Evolutionary conservation across 2,797 vertebrate species (phyloP).

Genomic region (Anguilla obscura): DNA sequence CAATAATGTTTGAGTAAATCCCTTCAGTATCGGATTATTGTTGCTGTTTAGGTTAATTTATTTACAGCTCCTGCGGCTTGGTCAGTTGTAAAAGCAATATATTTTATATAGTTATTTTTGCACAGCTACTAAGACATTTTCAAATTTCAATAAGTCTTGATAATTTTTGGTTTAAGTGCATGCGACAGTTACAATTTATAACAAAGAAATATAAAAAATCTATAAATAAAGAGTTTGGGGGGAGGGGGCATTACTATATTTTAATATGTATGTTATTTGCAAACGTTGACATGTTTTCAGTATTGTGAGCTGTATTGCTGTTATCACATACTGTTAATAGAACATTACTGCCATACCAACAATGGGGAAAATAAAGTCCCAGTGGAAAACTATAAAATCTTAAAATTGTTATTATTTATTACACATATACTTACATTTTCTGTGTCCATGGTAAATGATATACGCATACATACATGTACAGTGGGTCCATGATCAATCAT

Average conservation of each 20-base stretch:
- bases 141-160: conserved; percentile 60
- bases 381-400: conserved; percentile 49
- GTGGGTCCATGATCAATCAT: neutral
- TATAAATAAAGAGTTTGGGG: conserved; percentile 58
- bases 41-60: conserved; percentile 94
- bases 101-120: conserved; percentile 98
- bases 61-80: conserved; percentile 81
- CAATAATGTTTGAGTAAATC: conserved; percentile 70
- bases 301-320: conserved; percentile 77
- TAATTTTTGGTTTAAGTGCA: conserved; percentile 67
- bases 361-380: conserved; percentile 71
- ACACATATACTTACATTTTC: too few relatives aligned
- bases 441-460: too few relatives aligned
- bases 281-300: conserved; percentile 74
- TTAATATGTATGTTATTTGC: conserved; percentile 73
- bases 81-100: conserved; percentile 88
- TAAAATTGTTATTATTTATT: neutral
- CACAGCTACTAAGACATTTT: conserved; percentile 93
- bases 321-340: conserved; percentile 73
- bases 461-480: too few relatives aligned
- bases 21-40: conserved; percentile 77
- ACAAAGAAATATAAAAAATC: conserved; percentile 60
- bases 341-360: conserved; percentile 71
- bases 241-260: conserved; percentile 67
- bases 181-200: conserved; percentile 76